phyloP scores from a whole-genome alignment of 2,113 vertebrate genomes.

The Willisornis vidua region DNA sequence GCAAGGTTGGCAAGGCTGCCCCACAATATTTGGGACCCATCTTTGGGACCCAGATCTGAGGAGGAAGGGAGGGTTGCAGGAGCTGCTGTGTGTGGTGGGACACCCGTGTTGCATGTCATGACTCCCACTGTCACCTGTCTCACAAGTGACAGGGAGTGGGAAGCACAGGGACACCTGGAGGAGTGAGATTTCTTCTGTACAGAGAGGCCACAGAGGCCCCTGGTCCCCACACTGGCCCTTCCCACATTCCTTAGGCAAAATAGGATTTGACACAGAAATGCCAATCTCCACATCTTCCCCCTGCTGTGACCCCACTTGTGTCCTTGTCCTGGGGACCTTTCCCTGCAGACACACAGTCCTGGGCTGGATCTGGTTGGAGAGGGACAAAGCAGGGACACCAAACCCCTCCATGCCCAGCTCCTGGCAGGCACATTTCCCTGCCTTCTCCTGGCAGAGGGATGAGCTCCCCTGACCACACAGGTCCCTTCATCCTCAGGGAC shows the following conservation, averaged over 20 bases:
- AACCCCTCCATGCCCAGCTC: not conserved
- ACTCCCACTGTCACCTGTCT: fast-evolving
- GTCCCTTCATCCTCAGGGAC: not conserved
- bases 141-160: not conserved
- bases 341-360: not conserved
- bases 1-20: not conserved
- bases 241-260: not conserved
- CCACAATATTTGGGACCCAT: not conserved
- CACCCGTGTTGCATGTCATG: fast-evolving
- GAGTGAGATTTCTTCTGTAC: not conserved
- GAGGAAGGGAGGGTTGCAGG: not conserved
- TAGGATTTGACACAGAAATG: not conserved
- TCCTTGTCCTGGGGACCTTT: not conserved
- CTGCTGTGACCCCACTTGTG: not conserved
- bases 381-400: not conserved
- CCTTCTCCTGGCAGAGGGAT: not conserved
- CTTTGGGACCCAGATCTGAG: not conserved
- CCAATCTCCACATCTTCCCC: not conserved
- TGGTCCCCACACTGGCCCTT: not conserved
- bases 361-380: not conserved
- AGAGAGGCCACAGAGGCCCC: not conserved
- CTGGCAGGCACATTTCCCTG: not conserved
- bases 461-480: not conserved
- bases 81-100: not conserved
- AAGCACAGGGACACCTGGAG: not conserved